Percentiles rank a stretch among this genome's conserved stretches.
Evolutionary conservation across 2,888 invertebrate species (phyloP).

Genomic region (Physocephala rufipes): DNA sequence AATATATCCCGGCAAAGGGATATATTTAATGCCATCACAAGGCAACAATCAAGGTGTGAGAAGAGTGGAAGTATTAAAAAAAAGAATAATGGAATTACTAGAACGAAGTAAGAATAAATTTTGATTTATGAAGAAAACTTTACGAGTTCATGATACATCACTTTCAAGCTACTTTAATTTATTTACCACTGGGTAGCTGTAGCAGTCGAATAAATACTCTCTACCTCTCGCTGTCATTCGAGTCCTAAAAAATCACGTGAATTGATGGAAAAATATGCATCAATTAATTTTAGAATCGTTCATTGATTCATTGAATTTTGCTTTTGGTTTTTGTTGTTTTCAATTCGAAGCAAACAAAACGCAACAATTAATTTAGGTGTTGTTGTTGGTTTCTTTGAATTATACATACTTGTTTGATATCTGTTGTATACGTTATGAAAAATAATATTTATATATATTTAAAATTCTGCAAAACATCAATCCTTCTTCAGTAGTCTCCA

Average conservation of each 20-base stretch:
- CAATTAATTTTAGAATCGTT: slow-evolving; percentile 27
- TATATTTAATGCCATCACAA: too few species aligned
- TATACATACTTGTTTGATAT: slow-evolving; percentile 24
- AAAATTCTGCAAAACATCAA: background rate
- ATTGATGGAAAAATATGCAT: slow-evolving; percentile 19
- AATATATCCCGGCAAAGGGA: too few species aligned
- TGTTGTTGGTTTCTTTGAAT: background rate
- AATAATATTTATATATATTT: background rate
- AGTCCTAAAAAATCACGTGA: slow-evolving; percentile 11
- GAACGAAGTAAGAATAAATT: too few species aligned
- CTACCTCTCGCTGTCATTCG: background rate
- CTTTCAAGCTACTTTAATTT: background rate
- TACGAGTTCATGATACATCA: background rate
- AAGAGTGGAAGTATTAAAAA: too few species aligned
- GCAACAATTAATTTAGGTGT: background rate
- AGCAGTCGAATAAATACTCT: background rate
- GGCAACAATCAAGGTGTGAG: too few species aligned
- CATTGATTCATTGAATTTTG: slow-evolving; percentile 1
- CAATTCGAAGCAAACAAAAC: too few species aligned
- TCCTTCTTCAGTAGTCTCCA: too few species aligned
- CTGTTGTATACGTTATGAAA: slow-evolving; percentile 9
- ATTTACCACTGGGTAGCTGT: too few species aligned
- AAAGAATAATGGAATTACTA: too few species aligned
- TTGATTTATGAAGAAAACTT: background rate
- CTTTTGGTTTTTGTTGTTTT: background rate